Evolutionary conservation across 64 coral and sea anemone genomes (phyloP), one percentile per base, ranked within the genome.

Genomic region (Anthopleura sola): DNA sequence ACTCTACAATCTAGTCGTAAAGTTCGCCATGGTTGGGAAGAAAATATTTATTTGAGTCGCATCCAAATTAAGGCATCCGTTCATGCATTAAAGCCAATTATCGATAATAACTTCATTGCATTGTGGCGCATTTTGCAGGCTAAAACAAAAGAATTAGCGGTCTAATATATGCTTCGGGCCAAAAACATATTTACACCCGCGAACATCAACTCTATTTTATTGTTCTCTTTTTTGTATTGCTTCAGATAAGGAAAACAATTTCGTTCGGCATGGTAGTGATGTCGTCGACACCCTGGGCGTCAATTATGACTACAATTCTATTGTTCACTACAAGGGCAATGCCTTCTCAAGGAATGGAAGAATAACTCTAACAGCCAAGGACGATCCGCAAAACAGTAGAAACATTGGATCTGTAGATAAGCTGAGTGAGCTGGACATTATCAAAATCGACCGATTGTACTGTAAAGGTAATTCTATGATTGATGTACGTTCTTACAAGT

Each of bases 361-460:
- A 23, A 8, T 44, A 11, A 79, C 76, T 23, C 1, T 79, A 0
- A 79, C 76, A 40, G 17, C 76, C 12, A 19, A 24, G 20, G 24
- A 13, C 1, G 76, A 79, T 33, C 34, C 34, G 8, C 5, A 38
- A 26, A 47, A 79, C 17, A 79, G 5, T 15, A 79, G 24, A 48
- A 48, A 48, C 2, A 20, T 79, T 79, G 76, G 76, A 40, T 3
- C 37, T 79, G 18, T 6, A 40, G 19, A 79, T 20, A 47, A 3
- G 1, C 26, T 79, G 39, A 79, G 37, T 79, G 20, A 37, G 3
- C 6, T 44, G 18, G 76, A 79, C 14, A 24, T 79, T 33, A 79
- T 79, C 76, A 79, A 79, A 79, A n/a, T 79, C 19, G 44, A 79
- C 37, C 17, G 5, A 24, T 23, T 79, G 36, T 79, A 79, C 37